Evolutionary conservation across 1,140 invertebrate genomes (phyloP).

Genomic region (Euschistus heros): DNA sequence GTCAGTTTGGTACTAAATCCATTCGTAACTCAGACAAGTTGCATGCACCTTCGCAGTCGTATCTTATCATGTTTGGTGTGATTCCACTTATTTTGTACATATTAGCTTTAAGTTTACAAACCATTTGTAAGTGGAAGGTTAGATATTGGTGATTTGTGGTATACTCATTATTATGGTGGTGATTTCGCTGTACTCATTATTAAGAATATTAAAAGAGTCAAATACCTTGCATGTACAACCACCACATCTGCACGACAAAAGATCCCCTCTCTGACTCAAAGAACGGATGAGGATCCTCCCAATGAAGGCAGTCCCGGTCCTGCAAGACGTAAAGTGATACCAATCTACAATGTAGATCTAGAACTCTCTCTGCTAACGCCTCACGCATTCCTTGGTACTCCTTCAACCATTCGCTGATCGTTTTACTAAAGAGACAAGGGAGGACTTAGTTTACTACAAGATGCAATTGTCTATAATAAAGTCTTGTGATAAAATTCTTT

Average conservation of each 20-base stretch:
- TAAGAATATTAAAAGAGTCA: no score
- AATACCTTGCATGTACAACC: conserved; percentile 76
- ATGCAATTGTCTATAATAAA: not conserved
- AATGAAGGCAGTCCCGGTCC: conserved; percentile 59
- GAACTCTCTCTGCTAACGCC: conserved; percentile 60
- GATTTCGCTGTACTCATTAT: no score
- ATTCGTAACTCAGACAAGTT: no score
- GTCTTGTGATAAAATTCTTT: not conserved
- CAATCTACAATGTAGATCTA: conserved; percentile 64
- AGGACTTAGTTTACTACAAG: not conserved
- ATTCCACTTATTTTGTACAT: no score
- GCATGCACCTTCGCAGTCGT: no score
- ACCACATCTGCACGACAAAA: conserved; percentile 72
- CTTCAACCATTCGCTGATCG: conserved; percentile 43
- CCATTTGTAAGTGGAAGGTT: no score
- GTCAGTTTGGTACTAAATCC: no score
- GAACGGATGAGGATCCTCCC: conserved; percentile 47
- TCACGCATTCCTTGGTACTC: conserved; percentile 68
- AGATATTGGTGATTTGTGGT: no score
- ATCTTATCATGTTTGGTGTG: no score
- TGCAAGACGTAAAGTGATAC: conserved; percentile 65
- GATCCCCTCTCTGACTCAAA: conserved; percentile 60
- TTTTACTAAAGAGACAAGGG: conserved; percentile 24
- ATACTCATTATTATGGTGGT: no score
- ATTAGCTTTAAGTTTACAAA: no score